A percentile compares a stretch with the other conserved stretches of the same genome.
phyloP scores from a whole-genome alignment of 1,140 invertebrate genomes.

The Glomeris maerens region DNA sequence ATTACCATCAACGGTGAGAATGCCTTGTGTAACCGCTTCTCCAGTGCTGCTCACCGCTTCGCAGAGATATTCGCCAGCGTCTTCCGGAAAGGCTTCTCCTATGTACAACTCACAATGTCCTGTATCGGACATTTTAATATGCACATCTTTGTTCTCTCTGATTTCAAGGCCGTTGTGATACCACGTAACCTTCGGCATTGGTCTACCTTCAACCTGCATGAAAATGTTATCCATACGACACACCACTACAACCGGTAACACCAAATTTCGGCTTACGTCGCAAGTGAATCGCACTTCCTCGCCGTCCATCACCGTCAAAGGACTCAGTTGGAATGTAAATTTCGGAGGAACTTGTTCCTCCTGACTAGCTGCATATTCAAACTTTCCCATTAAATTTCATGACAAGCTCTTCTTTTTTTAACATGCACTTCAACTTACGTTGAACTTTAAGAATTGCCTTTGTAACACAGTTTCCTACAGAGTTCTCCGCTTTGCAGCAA shows the following conservation, averaged over 20 bases:
- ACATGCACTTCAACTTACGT: conserved; percentile 13
- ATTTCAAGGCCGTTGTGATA: conserved; percentile 56
- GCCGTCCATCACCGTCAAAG: conserved; percentile 78
- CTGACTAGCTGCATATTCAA: conserved; percentile 25
- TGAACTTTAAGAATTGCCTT: conserved; percentile 58
- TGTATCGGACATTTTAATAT: conserved; percentile 54
- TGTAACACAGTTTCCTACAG: conserved; percentile 64
- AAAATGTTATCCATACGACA: background rate
- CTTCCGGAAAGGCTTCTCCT: conserved; percentile 84
- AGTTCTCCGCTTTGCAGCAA: conserved; percentile 77
- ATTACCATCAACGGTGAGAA: conserved; percentile 67
- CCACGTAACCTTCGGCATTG: conserved; percentile 67
- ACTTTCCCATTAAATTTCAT: conserved; percentile 35
- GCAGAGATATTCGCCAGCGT: conserved; percentile 74
- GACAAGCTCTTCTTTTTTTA: background rate
- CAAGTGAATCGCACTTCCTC: conserved; percentile 68
- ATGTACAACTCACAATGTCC: conserved; percentile 71
- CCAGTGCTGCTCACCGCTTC: conserved; percentile 68
- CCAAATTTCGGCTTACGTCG: conserved; percentile 33
- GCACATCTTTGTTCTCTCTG: conserved; percentile 60
- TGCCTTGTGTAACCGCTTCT: conserved; percentile 60
- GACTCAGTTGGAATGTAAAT: conserved; percentile 53
- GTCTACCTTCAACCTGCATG: conserved; percentile 48
- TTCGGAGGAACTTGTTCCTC: conserved; percentile 52
- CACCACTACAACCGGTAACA: background rate